Evolutionary conservation across 2,888 invertebrate genomes (phyloP), one percentile per base, ranked within the genome.

Genomic region (Euzophera pinguis): DNA sequence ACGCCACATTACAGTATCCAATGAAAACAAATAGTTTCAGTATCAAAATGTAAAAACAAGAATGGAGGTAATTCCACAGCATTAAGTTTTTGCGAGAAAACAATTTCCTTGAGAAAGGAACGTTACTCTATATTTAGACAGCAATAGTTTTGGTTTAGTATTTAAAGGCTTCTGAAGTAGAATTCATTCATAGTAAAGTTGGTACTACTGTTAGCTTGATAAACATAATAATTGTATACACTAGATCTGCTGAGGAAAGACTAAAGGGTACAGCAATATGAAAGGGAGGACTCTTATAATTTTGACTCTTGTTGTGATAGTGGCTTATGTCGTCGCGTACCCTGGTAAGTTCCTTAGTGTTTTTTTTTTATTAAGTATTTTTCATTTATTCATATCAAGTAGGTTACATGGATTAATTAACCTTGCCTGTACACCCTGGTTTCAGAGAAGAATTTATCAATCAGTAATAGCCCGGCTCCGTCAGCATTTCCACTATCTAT

Each of bases 61-160:
- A 39, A 27, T 17, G 50, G 29, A 16, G 12, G 38, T 38, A 38
- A 38, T 22, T 50, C 17, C 17, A 22, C 37, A 22, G 12, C 22
- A 22, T 34, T 50, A 12, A 22, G 42, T 50, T 50, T 50, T 50
- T 50, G 12, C 34, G 17, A 9, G 27, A 12, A 10, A 17, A 27
- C 8, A 42, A 17, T 42, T 50, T 50, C 50, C 50, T 50, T 50
- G 50, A 50, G 12, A 50, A 41, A 32, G n/a, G 42, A 50, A 41
- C 32, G 50, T 42, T 34, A 22, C 41, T 48, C 42, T 48, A 50
- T 42, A 42, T 50, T 42, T 50, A 49, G 43, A 35, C 42, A 41
- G 48, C 37, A 39, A 53, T 8, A 41, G 42, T 38, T 29, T 32
- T 12, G 22, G 12, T 14, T n/a, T 34, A 41, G 42, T 50, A 50